Conservation (phyloP, 2,888 invertebrate species). For the Tachina grossa region DNA sequence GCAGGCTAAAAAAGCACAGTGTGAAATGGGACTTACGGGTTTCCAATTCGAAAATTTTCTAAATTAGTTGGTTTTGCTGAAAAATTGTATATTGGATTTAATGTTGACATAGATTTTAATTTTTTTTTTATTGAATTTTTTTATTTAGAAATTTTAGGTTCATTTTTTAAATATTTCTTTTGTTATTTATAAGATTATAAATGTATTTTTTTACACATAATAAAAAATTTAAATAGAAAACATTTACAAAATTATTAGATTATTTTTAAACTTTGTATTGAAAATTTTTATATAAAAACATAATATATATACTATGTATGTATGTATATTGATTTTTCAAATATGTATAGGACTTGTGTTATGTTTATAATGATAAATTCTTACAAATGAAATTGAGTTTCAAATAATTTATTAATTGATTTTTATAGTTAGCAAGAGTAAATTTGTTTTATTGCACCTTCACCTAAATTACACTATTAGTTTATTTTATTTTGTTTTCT, state of each 20-base stretch:
- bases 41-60: too few species aligned
- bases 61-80: too few species aligned
- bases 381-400: slow-evolving; percentile 41
- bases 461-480: slow-evolving; percentile 76
- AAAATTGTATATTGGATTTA: too few species aligned
- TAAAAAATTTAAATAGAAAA: slow-evolving; percentile 66
- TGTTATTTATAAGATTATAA: slow-evolving; percentile 42
- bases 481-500: slow-evolving; percentile 36
- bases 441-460: slow-evolving; percentile 79
- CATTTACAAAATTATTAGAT: slow-evolving; percentile 60
- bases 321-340: slow-evolving; percentile 38
- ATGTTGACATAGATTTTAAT: background rate
- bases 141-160: slow-evolving; percentile 24
- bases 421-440: slow-evolving; percentile 69
- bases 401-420: slow-evolving; percentile 22
- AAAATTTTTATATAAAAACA: slow-evolving; percentile 33
- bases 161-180: slow-evolving; percentile 38
- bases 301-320: background rate
- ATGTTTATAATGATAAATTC: slow-evolving; percentile 15
- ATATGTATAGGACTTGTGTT: slow-evolving; percentile 43
- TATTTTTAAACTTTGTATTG: slow-evolving; percentile 20
- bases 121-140: background rate
- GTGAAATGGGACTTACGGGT: too few species aligned
- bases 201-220: slow-evolving; percentile 59
- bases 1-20: too few species aligned